Percentiles rank a stretch among this genome's conserved stretches.
Conservation (phyloP, 2,888 invertebrate genomes). For the Drosophila flavopinicola region DNA sequence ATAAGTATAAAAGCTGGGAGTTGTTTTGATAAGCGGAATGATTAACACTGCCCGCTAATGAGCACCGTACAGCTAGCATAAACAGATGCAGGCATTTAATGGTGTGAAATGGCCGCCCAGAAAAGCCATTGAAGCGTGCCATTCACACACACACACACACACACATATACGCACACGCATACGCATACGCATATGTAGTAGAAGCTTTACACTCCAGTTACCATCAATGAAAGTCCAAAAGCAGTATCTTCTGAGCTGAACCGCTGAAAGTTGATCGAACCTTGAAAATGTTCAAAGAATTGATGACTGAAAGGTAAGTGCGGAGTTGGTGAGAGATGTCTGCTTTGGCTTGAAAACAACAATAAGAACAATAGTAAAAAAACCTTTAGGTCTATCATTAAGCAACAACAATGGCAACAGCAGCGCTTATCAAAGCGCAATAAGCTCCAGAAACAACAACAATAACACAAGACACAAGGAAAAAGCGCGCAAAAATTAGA, state of each 20-base stretch:
- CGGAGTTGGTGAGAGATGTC: not conserved
- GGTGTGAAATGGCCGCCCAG: slow-evolving; percentile 49
- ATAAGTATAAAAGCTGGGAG: slow-evolving; percentile 14
- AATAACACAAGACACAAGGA: slow-evolving; percentile 6
- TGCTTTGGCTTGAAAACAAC: slow-evolving; percentile 34
- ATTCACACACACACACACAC: slow-evolving; percentile 22
- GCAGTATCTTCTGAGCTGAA: slow-evolving; percentile 27
- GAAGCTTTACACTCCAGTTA: slow-evolving; percentile 57
- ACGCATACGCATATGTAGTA: not conserved
- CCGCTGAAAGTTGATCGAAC: slow-evolving; percentile 70
- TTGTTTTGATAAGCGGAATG: slow-evolving; percentile 57
- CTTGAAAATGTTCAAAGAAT: slow-evolving; percentile 64
- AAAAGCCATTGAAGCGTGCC: slow-evolving; percentile 65
- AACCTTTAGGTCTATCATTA: slow-evolving; percentile 61
- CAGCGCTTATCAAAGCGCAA: slow-evolving; percentile 39
- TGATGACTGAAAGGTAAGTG: slow-evolving; percentile 29
- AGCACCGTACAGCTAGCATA: slow-evolving; percentile 39
- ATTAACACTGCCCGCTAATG: slow-evolving; percentile 54
- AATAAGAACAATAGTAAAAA: slow-evolving; percentile 25
- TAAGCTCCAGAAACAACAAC: slow-evolving; percentile 28
- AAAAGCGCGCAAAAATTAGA: slow-evolving; percentile 47
- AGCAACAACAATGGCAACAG: slow-evolving; percentile 47
- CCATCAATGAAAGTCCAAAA: slow-evolving; percentile 51
- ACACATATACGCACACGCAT: not conserved
- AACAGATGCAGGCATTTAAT: slow-evolving; percentile 45